Evolutionary conservation across 2,888 invertebrate genomes (phyloP).

Genomic region (Portevinia maculata): DNA sequence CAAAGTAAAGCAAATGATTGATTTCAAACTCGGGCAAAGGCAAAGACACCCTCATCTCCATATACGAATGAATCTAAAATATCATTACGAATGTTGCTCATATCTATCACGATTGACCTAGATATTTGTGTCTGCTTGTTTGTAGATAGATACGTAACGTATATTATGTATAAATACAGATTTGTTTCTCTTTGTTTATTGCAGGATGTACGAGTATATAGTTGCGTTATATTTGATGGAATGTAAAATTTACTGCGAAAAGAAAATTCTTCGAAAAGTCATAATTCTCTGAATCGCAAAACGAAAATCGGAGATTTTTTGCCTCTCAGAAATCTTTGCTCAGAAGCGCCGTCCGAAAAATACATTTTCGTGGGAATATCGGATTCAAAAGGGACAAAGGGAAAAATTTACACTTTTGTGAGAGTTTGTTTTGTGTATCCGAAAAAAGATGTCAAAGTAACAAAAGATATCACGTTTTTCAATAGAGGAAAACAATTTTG

Average conservation of each 20-base stretch:
- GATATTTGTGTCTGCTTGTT: not conserved
- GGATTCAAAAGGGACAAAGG: too few species aligned
- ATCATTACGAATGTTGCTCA: constrained; percentile 32
- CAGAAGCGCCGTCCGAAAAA: too few species aligned
- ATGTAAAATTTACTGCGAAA: constrained; percentile 5
- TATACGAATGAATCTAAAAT: constrained; percentile 15
- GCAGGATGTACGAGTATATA: constrained; percentile 25
- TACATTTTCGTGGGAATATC: too few species aligned
- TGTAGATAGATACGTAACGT: not conserved
- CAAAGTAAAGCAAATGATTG: constrained; percentile 37
- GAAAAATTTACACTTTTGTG: too few species aligned
- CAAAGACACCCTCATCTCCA: constrained; percentile 4
- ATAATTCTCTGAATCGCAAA: not conserved
- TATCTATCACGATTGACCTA: constrained; percentile 41
- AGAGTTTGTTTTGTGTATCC: too few species aligned
- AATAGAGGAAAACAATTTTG: too few species aligned
- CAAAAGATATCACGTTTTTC: too few species aligned
- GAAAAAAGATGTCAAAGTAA: too few species aligned
- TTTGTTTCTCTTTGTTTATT: constrained; percentile 12
- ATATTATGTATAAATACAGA: not conserved
- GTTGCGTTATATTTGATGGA: constrained; percentile 1
- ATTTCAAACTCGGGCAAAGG: constrained; percentile 4
- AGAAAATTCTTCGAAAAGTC: constrained; percentile 6
- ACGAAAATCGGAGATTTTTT: not conserved
- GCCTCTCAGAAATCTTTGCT: too few species aligned